Percentiles rank a stretch among this genome's conserved stretches.
Conservation (phyloP, 2,797 vertebrate genomes). For the Xenentodon cancila region DNA sequence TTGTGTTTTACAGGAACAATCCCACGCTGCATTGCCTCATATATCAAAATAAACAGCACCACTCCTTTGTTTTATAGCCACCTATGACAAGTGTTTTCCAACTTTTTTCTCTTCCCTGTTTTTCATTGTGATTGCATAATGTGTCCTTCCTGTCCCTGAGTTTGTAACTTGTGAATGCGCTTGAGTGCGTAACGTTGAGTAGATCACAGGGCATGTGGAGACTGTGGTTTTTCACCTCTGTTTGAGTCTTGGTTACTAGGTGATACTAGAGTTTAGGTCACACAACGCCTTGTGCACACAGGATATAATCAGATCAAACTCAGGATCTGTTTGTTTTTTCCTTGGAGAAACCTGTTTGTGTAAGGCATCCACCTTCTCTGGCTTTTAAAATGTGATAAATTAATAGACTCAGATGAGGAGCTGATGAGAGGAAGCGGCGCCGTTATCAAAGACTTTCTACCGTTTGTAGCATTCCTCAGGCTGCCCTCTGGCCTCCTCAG, state of each 20-base stretch:
- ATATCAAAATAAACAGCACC: not conserved
- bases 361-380: constrained; percentile 15
- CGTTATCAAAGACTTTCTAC: constrained; percentile 46
- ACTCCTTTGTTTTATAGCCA: constrained; percentile 25
- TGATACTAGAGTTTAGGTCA: constrained; percentile 51
- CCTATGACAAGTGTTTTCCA: constrained; percentile 2
- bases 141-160: constrained; percentile 1
- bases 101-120: not conserved
- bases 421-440: constrained; percentile 30
- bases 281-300: constrained; percentile 23
- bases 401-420: constrained; percentile 40
- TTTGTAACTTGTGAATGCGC: not conserved
- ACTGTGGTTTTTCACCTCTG: constrained; percentile 34
- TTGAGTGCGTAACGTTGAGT: not conserved
- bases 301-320: constrained; percentile 50
- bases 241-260: constrained; percentile 50
- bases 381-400: constrained; percentile 29
- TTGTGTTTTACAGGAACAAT: constrained; percentile 18
- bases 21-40: not conserved
- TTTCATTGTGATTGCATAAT: not conserved
- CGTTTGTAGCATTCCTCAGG: constrained; percentile 10
- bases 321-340: constrained; percentile 37
- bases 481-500: constrained; percentile 32
- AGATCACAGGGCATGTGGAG: constrained; percentile 34
- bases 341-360: constrained; percentile 39